Evolutionary conservation across 30 jellyfish, hydroid and myxozoan genomes (phyloP).

Genomic region (Turritopsis dohrnii): DNA sequence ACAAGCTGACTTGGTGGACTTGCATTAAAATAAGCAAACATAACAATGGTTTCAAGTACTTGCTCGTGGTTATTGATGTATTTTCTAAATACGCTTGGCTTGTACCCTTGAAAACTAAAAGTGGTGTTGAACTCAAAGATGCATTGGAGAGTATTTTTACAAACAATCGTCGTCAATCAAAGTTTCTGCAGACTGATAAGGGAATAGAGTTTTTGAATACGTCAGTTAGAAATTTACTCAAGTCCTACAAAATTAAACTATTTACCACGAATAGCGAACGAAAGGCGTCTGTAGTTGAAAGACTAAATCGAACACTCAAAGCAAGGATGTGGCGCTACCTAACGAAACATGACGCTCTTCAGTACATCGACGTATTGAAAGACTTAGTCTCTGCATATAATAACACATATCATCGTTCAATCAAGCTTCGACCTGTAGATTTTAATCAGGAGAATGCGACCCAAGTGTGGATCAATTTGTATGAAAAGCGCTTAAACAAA

Average conservation of each 20-base stretch:
- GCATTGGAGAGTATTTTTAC: too few relatives aligned
- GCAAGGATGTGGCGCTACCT: slow-evolving; percentile 33
- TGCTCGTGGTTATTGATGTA: slow-evolving; percentile 47
- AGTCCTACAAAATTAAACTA: too few relatives aligned
- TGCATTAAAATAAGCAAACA: slow-evolving; percentile 7
- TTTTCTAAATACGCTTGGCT: slow-evolving; percentile 56
- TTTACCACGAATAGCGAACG: too few relatives aligned
- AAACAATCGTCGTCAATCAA: too few relatives aligned
- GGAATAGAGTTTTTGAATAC: too few relatives aligned
- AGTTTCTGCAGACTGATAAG: too few relatives aligned
- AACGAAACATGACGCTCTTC: slow-evolving; percentile 2
- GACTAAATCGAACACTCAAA: too few relatives aligned
- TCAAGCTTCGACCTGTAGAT: slow-evolving; percentile 20
- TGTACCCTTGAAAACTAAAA: slow-evolving; percentile 42
- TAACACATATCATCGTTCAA: slow-evolving; percentile 25
- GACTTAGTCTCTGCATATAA: slow-evolving; percentile 24
- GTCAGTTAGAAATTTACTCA: too few relatives aligned
- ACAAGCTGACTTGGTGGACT: slow-evolving; percentile 45
- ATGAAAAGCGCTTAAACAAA: too few relatives aligned
- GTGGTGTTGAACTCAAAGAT: too few relatives aligned
- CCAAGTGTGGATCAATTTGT: slow-evolving; percentile 36
- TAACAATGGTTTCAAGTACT: slow-evolving; percentile 43
- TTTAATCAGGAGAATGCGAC: slow-evolving; percentile 18
- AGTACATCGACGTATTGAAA: slow-evolving; percentile 20
- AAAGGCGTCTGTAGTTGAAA: too few relatives aligned